Conservation (phyloP, 2,888 invertebrate genomes). For the Oegoconia quadripuncta region DNA sequence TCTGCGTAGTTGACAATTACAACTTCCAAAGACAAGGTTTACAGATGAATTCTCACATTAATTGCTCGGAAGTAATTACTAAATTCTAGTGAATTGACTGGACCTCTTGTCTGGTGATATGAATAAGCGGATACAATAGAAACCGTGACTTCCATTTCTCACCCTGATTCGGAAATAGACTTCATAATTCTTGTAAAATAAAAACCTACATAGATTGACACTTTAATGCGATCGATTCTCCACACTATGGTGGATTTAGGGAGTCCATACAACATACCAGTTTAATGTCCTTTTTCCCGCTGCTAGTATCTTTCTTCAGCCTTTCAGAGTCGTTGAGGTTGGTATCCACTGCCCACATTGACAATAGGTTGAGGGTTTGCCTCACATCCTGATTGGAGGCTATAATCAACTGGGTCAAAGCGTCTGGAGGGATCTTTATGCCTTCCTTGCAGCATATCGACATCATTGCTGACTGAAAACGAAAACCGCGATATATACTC, state of each 20-base stretch:
- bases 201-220: too few relatives aligned
- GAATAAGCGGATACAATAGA: too few relatives aligned
- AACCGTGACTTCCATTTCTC: too few relatives aligned
- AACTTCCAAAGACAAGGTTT: too few relatives aligned
- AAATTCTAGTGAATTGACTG: too few relatives aligned
- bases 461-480: slow-evolving; percentile 89
- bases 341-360: slow-evolving; percentile 85
- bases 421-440: slow-evolving; percentile 87
- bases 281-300: slow-evolving; percentile 89
- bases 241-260: neutral
- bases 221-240: too few relatives aligned
- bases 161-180: too few relatives aligned
- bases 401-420: slow-evolving; percentile 88
- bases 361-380: slow-evolving; percentile 94
- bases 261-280: slow-evolving; percentile 73
- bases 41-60: too few relatives aligned
- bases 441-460: slow-evolving; percentile 95
- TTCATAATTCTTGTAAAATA: too few relatives aligned
- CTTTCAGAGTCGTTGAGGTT: slow-evolving; percentile 72
- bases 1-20: too few relatives aligned
- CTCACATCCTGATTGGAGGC: slow-evolving; percentile 96
- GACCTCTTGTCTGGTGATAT: too few relatives aligned
- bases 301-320: slow-evolving; percentile 77
- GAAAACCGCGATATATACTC: neutral
- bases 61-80: too few relatives aligned